Conservation (phyloP, 1,140 invertebrate genomes). For the Papilio polyxenes region DNA sequence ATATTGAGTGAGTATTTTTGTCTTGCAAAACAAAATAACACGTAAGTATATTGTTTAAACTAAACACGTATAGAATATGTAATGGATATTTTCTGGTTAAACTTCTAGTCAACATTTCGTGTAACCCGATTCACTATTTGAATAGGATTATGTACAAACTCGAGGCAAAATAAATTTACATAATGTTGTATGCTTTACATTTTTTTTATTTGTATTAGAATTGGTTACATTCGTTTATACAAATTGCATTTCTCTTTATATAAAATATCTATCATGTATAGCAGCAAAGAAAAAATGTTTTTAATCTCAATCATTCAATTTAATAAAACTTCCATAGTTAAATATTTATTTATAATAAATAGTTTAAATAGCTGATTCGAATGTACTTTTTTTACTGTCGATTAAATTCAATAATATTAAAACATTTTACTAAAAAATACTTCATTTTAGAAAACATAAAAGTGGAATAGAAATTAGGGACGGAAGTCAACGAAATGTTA, state of each 20-base stretch:
- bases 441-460: neutral
- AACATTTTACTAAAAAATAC: neutral
- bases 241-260: neutral
- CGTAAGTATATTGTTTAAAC: no score
- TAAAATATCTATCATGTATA: no score
- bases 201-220: neutral
- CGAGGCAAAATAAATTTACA: neutral
- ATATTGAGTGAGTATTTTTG: no score
- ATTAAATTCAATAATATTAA: neutral
- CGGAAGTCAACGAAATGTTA: neutral
- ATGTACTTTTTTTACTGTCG: no score
- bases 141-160: slow-evolving; percentile 9
- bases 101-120: neutral
- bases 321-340: no score
- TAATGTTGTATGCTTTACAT: neutral
- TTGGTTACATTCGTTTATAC: neutral
- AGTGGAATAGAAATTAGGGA: neutral
- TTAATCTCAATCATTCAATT: no score
- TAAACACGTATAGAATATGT: neutral
- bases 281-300: no score
- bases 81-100: neutral
- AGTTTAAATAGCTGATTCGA: no score
- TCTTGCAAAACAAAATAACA: no score
- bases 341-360: no score
- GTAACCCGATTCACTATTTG: neutral